Evolutionary conservation across 2,113 vertebrate genomes (phyloP).

Genomic region (Odontesthes bonariensis): DNA sequence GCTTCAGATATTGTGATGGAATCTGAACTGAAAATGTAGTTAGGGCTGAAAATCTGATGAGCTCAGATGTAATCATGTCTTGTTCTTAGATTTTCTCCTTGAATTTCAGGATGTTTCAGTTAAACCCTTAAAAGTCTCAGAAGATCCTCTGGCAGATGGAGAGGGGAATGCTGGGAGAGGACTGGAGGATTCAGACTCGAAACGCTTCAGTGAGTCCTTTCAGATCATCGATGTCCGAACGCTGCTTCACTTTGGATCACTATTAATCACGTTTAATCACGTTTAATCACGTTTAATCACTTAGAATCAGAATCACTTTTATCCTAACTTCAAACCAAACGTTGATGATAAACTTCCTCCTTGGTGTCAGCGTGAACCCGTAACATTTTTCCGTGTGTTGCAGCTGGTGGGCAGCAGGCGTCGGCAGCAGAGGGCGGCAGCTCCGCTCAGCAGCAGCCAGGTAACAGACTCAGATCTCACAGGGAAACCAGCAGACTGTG

Average conservation of each 20-base stretch:
- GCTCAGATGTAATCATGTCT: too few species aligned
- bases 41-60: too few species aligned
- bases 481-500: not conserved
- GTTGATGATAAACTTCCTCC: too few species aligned
- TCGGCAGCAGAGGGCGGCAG: slow-evolving; percentile 16
- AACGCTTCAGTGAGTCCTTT: slow-evolving; percentile 42
- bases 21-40: too few species aligned
- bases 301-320: not conserved
- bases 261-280: too few species aligned
- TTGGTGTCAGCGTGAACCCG: not conserved
- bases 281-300: not conserved
- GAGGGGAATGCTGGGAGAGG: slow-evolving; percentile 5
- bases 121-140: slow-evolving; percentile 22
- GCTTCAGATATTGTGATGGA: too few species aligned
- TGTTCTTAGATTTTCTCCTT: not conserved
- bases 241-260: not conserved
- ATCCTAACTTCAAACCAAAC: too few species aligned
- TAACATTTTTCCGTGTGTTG: not conserved
- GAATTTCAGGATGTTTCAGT: slow-evolving; percentile 20
- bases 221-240: not conserved
- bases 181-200: not conserved
- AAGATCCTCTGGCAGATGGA: slow-evolving; percentile 15
- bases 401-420: slow-evolving; percentile 31
- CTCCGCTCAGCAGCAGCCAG: slow-evolving; percentile 39
- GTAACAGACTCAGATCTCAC: slow-evolving; percentile 15